Conservation (phyloP, 2,113 vertebrate genomes). For the Alouatta palliata region DNA sequence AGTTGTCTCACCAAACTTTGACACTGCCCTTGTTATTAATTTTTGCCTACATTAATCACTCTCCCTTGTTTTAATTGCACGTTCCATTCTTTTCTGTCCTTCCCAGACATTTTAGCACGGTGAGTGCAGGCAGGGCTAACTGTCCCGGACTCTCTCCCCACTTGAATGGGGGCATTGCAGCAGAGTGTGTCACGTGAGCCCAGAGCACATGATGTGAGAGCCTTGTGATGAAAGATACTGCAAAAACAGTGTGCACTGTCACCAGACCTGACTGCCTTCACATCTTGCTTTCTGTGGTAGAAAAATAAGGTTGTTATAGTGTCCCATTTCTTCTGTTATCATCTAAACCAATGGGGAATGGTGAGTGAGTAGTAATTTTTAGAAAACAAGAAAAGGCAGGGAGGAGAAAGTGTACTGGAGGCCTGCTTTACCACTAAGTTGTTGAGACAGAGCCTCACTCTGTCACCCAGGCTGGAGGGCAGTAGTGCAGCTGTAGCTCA, state of each 20-base stretch:
- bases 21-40: neutral
- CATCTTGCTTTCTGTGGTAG: neutral
- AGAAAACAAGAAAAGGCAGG: neutral
- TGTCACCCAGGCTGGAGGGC: no score
- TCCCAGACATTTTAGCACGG: neutral
- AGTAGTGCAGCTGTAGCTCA: no score
- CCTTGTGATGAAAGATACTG: neutral
- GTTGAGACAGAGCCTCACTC: neutral
- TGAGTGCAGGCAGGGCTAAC: neutral
- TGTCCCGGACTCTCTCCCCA: neutral
- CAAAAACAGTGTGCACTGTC: neutral
- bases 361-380: constrained; percentile 48
- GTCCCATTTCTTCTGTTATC: neutral
- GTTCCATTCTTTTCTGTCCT: neutral
- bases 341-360: constrained; percentile 18
- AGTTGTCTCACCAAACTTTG: neutral
- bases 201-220: neutral
- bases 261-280: neutral
- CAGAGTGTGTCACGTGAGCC: neutral
- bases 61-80: neutral
- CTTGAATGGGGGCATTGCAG: neutral
- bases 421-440: constrained; percentile 9
- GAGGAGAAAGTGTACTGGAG: neutral
- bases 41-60: neutral
- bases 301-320: neutral